Conservation (phyloP, 2,113 vertebrate species). For the Peromyscus maniculatus region DNA sequence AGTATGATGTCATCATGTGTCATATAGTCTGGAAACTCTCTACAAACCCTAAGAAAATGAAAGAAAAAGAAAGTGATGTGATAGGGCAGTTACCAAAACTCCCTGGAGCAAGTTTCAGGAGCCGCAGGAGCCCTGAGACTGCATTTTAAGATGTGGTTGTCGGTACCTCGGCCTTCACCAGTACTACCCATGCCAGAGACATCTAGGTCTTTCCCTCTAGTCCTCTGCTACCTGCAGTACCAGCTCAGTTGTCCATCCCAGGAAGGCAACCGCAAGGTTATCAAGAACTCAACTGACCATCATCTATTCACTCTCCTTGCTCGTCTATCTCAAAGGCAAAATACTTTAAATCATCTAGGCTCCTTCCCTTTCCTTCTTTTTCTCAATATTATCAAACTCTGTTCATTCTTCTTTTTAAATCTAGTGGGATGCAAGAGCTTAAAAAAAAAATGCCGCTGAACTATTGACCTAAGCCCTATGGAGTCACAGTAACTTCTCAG, state of each 20-base stretch:
- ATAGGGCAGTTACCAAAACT: background rate
- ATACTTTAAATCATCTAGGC: background rate
- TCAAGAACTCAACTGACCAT: slow-evolving; percentile 3
- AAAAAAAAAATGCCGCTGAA: background rate
- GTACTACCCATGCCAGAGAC: background rate
- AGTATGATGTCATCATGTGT: background rate
- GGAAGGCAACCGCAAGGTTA: background rate
- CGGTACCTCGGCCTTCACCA: background rate
- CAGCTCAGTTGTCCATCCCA: background rate
- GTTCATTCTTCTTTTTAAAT: slow-evolving; percentile 30
- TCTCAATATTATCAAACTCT: background rate
- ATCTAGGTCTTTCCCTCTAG: background rate
- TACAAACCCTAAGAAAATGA: slow-evolving; percentile 20
- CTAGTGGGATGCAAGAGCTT: slow-evolving; percentile 31
- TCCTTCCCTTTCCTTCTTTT: background rate
- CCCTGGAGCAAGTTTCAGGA: background rate
- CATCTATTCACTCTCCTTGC: background rate
- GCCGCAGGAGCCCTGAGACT: background rate
- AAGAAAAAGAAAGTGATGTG: background rate
- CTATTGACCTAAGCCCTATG: background rate
- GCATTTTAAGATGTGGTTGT: background rate
- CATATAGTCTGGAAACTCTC: slow-evolving; percentile 15
- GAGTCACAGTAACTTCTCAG: slow-evolving; percentile 26
- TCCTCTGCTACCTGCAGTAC: background rate
- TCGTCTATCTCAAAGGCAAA: background rate